Base-by-base conservation (phyloP, 2,888 invertebrate genomes). In the Vanessa cardui region DNA sequence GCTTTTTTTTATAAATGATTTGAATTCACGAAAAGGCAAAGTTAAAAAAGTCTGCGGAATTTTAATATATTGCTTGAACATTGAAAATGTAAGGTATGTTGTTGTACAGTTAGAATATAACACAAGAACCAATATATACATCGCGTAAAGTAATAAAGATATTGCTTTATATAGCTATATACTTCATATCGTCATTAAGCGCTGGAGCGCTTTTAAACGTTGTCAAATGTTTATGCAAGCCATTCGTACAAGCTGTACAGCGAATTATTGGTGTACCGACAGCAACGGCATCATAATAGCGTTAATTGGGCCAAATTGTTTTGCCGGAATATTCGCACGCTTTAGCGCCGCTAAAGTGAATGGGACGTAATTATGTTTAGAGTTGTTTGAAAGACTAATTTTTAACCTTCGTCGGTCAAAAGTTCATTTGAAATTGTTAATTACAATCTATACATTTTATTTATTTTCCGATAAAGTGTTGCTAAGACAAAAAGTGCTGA, bases 281-380 rank as follows among this genome's bases (percentile, higher is more conserved):
- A 45, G 50, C 33, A 15, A 21, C 58, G 56, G 68, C 67, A 58
- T 66, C 65, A 70, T 66, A 70, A 72, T 66, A 62, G 68, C 68
- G 66, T 64, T 70, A 70, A 70, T 66, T 64, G 70, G 56, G 56
- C 56, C 39, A 56, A 56, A 71, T 69, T 71, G 69, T 71, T 73
- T 74, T 66, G 71, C 67, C 63, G 71, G 50, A 64, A 69, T 65
- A 64, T 68, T 72, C 67, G 64, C 66, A 54, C 66, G 69, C 66
- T 60, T 64, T 62, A 59, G 62, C 60, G 49, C 46, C 31, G 18
- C 56, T 56, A 56, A 56, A 56, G 39, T 56, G 56, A 56, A 56
- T 39, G 56, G 39, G 56, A 56, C 56, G 39, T 56, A 56, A 56
- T 56, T 56, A 56, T 33, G 56, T 56, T 56, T 56, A 39, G 56